Percentiles rank a stretch among this genome's conserved stretches.
Conservation (phyloP, 2,888 invertebrate genomes). For the Boloria euphrosyne region DNA sequence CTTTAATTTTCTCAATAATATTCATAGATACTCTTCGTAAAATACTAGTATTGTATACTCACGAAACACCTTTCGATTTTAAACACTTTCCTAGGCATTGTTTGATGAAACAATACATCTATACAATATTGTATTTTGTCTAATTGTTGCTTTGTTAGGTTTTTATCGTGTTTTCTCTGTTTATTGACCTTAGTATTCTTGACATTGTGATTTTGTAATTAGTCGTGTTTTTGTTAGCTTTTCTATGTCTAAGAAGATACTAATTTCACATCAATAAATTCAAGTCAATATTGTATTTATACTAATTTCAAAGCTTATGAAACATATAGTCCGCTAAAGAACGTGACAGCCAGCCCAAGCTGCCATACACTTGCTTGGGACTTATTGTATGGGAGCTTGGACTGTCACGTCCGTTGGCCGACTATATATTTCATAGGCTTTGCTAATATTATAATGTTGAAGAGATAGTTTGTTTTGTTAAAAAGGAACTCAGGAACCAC, state of each 20-base stretch:
- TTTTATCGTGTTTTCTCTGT: slow-evolving; percentile 27
- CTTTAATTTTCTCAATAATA: background rate
- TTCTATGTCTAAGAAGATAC: background rate
- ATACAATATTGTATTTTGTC: slow-evolving; percentile 28
- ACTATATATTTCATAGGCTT: too few relatives aligned
- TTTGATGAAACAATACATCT: slow-evolving; percentile 26
- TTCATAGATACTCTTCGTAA: background rate
- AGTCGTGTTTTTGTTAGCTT: background rate
- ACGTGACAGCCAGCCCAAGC: too few relatives aligned
- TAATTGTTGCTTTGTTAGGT: slow-evolving; percentile 34
- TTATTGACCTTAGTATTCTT: slow-evolving; percentile 27
- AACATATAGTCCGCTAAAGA: too few relatives aligned
- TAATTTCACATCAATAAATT: too few relatives aligned
- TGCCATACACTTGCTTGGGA: too few relatives aligned
- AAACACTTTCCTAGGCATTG: slow-evolving; percentile 30
- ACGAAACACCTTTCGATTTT: slow-evolving; percentile 20
- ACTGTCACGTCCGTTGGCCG: too few relatives aligned
- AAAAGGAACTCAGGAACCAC: too few relatives aligned
- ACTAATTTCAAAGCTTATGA: too few relatives aligned
- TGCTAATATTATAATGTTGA: too few relatives aligned
- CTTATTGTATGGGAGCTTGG: too few relatives aligned
- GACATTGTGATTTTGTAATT: slow-evolving; percentile 26
- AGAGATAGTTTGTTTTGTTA: too few relatives aligned
- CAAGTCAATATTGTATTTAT: too few relatives aligned
- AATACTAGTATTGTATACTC: background rate